These are phyloP conservation scores for Tetrao urogallus DNA, from an alignment of 2,113 vertebrate genomes.

Conservation along the genomic window DNA sequence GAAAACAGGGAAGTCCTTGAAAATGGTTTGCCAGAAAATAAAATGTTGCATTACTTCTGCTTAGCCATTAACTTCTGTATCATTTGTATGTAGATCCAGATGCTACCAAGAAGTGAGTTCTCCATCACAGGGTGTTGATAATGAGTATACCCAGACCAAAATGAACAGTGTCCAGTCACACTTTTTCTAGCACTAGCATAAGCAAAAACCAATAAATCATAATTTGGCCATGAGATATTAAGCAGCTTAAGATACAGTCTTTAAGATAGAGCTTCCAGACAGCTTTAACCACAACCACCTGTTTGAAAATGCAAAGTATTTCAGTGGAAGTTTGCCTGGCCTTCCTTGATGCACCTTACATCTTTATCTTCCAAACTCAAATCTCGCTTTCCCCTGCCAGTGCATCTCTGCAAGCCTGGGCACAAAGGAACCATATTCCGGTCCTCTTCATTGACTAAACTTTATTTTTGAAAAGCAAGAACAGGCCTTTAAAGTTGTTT, in stretches of 20 bases:
- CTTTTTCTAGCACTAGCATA: rapidly evolving
- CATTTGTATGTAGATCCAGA: not conserved
- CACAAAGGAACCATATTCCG: not conserved
- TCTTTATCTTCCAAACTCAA: not conserved
- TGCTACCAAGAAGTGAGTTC: rapidly evolving
- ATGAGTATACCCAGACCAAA: rapidly evolving
- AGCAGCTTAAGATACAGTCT: not conserved
- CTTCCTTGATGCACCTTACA: not conserved
- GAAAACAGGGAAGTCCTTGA: not conserved
- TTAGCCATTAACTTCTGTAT: not conserved
- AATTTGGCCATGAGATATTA: not conserved
- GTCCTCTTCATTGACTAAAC: rapidly evolving
- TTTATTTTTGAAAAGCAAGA: not conserved
- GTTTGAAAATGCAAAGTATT: not conserved
- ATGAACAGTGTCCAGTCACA: not conserved
- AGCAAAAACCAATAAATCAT: not conserved
- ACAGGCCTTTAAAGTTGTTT: not conserved
- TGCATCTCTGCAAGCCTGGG: not conserved
- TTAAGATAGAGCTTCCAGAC: not conserved
- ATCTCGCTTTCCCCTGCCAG: not conserved
- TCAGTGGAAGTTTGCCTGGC: not conserved
- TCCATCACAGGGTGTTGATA: rapidly evolving
- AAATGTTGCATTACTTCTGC: not conserved
- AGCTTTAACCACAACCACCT: not conserved
- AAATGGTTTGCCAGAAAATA: not conserved